phyloP scores from a whole-genome alignment of 2,888 invertebrate genomes.

The Helleia helle region DNA sequence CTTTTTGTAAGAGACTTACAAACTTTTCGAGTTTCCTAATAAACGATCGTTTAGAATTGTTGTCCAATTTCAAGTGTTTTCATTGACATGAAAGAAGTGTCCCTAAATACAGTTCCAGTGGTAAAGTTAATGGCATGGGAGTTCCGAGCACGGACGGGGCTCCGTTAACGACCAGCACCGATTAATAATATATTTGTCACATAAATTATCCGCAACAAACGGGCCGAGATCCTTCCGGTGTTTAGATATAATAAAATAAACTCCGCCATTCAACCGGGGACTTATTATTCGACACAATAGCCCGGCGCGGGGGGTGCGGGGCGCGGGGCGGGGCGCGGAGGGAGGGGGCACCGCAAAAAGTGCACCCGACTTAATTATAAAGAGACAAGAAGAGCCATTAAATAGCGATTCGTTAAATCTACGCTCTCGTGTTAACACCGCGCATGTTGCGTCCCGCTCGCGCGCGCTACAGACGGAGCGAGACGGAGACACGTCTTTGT shows the following conservation, averaged over 20 bases:
- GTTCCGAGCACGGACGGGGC: constrained; percentile 44
- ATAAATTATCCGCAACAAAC: constrained; percentile 50
- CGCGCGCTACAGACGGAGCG: constrained; percentile 24
- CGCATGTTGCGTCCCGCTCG: constrained; percentile 38
- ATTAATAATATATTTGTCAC: constrained; percentile 68
- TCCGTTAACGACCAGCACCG: constrained; percentile 30
- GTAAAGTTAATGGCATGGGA: constrained; percentile 47
- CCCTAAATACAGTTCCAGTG: constrained; percentile 17
- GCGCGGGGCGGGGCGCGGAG: constrained; percentile 22
- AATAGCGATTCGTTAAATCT: constrained; percentile 74
- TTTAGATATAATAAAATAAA: constrained; percentile 37
- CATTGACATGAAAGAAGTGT: no score
- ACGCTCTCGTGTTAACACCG: constrained; percentile 68
- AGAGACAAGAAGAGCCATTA: constrained; percentile 74
- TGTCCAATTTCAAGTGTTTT: no score
- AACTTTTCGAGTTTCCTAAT: no score
- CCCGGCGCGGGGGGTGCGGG: constrained; percentile 32
- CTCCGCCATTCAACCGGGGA: constrained; percentile 31
- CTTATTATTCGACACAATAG: constrained; percentile 56
- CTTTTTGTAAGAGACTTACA: no score
- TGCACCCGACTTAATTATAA: constrained; percentile 74
- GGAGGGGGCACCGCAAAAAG: constrained; percentile 57
- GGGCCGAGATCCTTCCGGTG: constrained; percentile 41
- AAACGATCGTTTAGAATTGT: no score
- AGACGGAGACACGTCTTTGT: constrained; percentile 31